Evolutionary conservation across 2,113 vertebrate species (phyloP), one percentile per base, ranked within the genome.

Genomic region (Hyperoodon ampullatus): DNA sequence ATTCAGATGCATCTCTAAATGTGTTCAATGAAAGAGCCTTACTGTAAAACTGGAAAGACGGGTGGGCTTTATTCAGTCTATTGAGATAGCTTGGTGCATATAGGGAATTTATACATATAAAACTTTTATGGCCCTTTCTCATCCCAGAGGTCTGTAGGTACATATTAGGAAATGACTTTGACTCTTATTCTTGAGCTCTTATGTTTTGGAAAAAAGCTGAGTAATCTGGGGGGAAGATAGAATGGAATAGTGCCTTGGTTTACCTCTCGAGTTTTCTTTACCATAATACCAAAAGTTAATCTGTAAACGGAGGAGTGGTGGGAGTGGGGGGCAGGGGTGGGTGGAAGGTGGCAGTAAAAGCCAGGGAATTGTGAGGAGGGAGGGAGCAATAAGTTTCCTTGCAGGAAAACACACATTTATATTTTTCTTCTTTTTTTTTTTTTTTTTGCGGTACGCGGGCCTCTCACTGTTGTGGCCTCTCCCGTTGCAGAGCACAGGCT

Each of bases 1-100:
- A 90, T 87, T 93, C 39, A 55, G 9, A n/a, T 92, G 47, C 61
- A 83, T 88, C 77, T 87, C 16, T 82, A 78, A 78, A 83, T 19
- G 21, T 33, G 42, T 24, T 72, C 42, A 47, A 30, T 77, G 50
- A 61, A 77, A 61, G 2, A 74, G 30, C 23, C 58, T 92, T 44
- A 47, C 15, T 70, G 50, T 86, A n/a, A 63, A 81, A 68, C 0
- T 47, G 53, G 15, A 83, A 89, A 44, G 35, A 26, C 5, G 30
- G n/a, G 10, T 42, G 75, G 33, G 15, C 9, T 50, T 71, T 84
- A 44, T 72, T 74, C 8, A 53, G 42, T 42, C 33, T 65, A 15
- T 28, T 58, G 81, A 77, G 26, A 35, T 93, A 47, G 53, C 21
- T 30, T 33, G 23, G 65, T 42, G 9, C 55, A 53, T 28, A 58